A percentile compares a stretch with the other conserved stretches of the same genome.
Evolutionary conservation across 2,888 invertebrate genomes (phyloP).

Genomic region (Synergus japonicus): DNA sequence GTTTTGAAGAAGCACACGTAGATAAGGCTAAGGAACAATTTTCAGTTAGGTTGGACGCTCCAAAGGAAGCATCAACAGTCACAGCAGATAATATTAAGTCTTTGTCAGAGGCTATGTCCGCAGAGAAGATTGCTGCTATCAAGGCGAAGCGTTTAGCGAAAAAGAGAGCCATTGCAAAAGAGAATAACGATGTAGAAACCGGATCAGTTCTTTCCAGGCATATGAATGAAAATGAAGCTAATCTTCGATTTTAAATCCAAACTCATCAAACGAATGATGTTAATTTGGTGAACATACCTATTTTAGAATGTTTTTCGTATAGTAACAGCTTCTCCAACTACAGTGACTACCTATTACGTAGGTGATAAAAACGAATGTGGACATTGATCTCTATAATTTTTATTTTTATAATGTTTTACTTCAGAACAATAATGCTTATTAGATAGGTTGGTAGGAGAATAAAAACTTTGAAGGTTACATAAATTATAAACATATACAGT

Average conservation of each 20-base stretch:
- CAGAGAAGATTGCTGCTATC: conserved; percentile 98
- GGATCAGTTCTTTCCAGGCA: conserved; percentile 88
- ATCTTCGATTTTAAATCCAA: conserved; percentile 84
- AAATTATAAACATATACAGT: no score
- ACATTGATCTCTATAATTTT: no score
- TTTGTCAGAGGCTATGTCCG: conserved; percentile 97
- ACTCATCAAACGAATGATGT: neutral
- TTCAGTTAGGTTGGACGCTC: conserved; percentile 95
- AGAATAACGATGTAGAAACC: conserved; percentile 92
- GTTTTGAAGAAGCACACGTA: conserved; percentile 94
- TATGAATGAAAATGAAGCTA: conserved; percentile 92
- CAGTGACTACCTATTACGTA: no score
- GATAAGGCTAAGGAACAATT: conserved; percentile 96
- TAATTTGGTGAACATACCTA: neutral
- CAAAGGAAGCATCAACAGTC: conserved; percentile 92
- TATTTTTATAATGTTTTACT: no score
- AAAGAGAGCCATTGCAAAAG: conserved; percentile 97
- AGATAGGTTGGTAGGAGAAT: no score
- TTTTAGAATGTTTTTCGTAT: no score
- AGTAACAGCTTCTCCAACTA: no score
- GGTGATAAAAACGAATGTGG: no score
- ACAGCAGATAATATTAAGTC: conserved; percentile 96
- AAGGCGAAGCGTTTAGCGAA: conserved; percentile 98
- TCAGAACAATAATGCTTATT: no score
- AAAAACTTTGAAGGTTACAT: no score